Conservation (phyloP, 2,888 invertebrate species). For the Eupelmus urozonus region DNA sequence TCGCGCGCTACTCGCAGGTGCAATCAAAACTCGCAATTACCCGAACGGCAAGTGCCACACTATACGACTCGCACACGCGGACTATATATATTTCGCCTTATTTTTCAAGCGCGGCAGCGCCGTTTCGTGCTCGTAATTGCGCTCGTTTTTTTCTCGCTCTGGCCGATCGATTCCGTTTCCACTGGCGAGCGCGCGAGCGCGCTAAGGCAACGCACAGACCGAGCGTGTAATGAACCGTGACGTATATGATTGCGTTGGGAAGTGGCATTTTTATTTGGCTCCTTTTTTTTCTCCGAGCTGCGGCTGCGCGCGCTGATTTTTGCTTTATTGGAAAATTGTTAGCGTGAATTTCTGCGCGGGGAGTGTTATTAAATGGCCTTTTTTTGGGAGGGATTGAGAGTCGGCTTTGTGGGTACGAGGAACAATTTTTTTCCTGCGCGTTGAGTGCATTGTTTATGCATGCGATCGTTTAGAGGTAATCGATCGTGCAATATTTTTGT, state of each 20-base stretch:
- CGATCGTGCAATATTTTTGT: no score
- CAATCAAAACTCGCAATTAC: constrained; percentile 38
- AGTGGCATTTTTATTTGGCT: constrained; percentile 5
- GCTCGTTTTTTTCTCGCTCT: constrained; percentile 32
- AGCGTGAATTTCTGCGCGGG: no score
- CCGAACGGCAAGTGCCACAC: constrained; percentile 14
- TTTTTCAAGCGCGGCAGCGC: background rate
- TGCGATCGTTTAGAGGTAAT: no score
- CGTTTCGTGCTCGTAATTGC: constrained; percentile 45
- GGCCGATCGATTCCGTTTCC: constrained; percentile 19
- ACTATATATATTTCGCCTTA: constrained; percentile 35
- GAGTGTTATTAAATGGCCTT: no score
- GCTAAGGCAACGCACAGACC: background rate
- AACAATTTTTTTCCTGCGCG: no score
- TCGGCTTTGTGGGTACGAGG: no score
- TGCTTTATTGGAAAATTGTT: no score
- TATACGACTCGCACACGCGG: background rate
- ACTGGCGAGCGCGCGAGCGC: no score
- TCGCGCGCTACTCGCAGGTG: no score
- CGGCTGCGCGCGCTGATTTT: no score
- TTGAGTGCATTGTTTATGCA: no score
- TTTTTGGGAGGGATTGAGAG: no score
- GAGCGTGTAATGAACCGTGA: constrained; percentile 32
- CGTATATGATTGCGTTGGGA: constrained; percentile 20
- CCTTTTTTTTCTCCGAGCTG: constrained; percentile 8